A percentile compares a stretch with the other conserved stretches of the same genome.
Evolutionary conservation across 1,140 invertebrate genomes (phyloP).

Genomic region (Latrodectus geometricus): DNA sequence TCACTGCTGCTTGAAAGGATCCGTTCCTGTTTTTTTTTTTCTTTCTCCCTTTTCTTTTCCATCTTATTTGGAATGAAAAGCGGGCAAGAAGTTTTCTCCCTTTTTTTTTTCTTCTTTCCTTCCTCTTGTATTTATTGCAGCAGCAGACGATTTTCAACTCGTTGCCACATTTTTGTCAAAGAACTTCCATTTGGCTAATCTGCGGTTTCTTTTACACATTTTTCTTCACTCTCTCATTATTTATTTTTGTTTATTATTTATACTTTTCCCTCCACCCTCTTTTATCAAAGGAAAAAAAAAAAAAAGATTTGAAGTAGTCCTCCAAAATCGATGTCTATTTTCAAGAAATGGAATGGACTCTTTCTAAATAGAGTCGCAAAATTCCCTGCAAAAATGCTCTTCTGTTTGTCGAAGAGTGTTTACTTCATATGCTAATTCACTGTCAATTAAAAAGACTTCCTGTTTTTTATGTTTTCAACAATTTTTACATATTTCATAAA

Average conservation of each 20-base stretch:
- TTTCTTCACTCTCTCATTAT: not conserved
- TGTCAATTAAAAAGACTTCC: too few species aligned
- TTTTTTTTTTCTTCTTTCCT: not conserved
- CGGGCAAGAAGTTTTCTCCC: not conserved
- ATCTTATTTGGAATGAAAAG: slow-evolving; percentile 1
- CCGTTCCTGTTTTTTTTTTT: not conserved
- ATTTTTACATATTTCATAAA: too few species aligned
- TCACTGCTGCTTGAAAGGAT: not conserved
- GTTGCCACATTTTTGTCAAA: not conserved
- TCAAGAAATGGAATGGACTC: not conserved
- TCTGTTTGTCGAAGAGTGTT: too few species aligned
- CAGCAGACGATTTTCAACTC: not conserved
- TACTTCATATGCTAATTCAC: too few species aligned
- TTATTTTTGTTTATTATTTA: not conserved
- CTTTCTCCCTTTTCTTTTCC: not conserved
- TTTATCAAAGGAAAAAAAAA: not conserved
- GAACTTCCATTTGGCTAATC: slow-evolving; percentile 1
- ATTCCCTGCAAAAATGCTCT: too few species aligned
- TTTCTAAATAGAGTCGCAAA: too few species aligned
- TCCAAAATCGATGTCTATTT: not conserved
- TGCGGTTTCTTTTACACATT: not conserved
- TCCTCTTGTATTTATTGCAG: not conserved
- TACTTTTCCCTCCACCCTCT: not conserved
- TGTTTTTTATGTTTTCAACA: too few species aligned
- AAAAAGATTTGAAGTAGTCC: not conserved